A percentile compares a stretch with the other conserved stretches of the same genome.
Conservation (phyloP, 2,888 invertebrate species). For the Anthophora plumipes region DNA sequence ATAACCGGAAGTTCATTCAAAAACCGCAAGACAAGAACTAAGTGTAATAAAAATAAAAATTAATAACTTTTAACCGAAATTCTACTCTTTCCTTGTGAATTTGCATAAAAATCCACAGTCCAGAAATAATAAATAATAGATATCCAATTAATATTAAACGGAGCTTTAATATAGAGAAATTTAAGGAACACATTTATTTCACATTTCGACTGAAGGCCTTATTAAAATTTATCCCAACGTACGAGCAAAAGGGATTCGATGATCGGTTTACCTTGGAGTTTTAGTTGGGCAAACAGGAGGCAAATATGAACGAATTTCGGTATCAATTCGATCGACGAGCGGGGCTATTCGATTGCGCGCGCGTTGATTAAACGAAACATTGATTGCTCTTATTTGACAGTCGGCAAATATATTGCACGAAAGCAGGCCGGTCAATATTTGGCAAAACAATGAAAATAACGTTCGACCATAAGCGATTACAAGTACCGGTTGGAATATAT, state of each 20-base stretch:
- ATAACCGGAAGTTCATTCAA: too few species aligned
- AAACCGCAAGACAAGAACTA: too few species aligned
- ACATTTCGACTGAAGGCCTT: background rate
- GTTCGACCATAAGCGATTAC: constrained; percentile 40
- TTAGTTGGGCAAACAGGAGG: constrained; percentile 10
- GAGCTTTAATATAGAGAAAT: too few species aligned
- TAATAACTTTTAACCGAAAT: too few species aligned
- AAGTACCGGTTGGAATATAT: constrained; percentile 45
- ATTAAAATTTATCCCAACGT: background rate
- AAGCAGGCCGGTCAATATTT: constrained; percentile 47
- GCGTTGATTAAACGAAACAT: constrained; percentile 51
- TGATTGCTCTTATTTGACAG: constrained; percentile 59
- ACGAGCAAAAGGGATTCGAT: background rate
- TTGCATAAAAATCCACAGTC: too few species aligned
- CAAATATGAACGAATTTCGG: constrained; percentile 51
- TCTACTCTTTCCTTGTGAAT: too few species aligned
- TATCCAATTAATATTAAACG: too few species aligned
- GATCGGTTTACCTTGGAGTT: constrained; percentile 10
- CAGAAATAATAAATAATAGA: too few species aligned
- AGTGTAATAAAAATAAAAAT: too few species aligned
- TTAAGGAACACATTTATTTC: too few species aligned
- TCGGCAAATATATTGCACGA: constrained; percentile 47
- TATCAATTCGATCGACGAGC: constrained; percentile 36
- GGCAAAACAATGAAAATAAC: constrained; percentile 56
- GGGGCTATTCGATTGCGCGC: constrained; percentile 30